Percentiles rank a stretch among this genome's conserved stretches.
phyloP scores from a whole-genome alignment of 2,888 invertebrate genomes.

The Platycheirus rosarum region DNA sequence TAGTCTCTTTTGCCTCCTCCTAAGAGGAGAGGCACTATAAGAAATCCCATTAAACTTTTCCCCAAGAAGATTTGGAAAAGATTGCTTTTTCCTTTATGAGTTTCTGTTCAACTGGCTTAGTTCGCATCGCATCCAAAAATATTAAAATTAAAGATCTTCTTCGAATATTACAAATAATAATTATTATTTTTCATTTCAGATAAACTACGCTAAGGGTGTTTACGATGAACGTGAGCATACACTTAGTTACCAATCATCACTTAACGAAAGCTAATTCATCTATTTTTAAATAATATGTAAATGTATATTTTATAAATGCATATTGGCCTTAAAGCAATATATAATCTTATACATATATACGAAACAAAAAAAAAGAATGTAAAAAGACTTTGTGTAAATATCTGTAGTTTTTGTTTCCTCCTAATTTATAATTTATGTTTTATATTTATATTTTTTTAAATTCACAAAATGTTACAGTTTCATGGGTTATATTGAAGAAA shows the following conservation, averaged over 20 bases:
- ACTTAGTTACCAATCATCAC: slow-evolving; percentile 68
- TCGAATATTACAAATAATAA: neutral
- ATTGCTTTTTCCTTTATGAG: no score
- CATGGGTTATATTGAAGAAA: neutral
- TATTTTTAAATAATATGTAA: slow-evolving; percentile 9
- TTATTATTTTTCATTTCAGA: slow-evolving; percentile 87
- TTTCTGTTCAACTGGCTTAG: no score
- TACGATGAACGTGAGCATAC: slow-evolving; percentile 91
- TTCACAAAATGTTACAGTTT: slow-evolving; percentile 5
- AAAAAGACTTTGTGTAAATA: slow-evolving; percentile 62
- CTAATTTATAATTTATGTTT: slow-evolving; percentile 21
- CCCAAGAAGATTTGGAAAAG: no score
- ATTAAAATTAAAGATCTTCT: neutral
- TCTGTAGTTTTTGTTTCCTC: slow-evolving; percentile 35
- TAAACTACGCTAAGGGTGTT: slow-evolving; percentile 94
- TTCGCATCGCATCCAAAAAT: no score
- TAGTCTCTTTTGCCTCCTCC: no score
- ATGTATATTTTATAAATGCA: slow-evolving; percentile 73
- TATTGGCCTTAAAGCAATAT: slow-evolving; percentile 66
- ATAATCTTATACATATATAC: slow-evolving; percentile 10
- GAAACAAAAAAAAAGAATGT: slow-evolving; percentile 29
- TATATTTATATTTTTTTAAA: slow-evolving; percentile 21
- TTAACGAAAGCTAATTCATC: slow-evolving; percentile 60
- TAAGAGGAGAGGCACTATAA: no score
- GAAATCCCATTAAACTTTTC: no score